These are phyloP conservation scores for Bemisia tabaci DNA, from an alignment of 1,140 invertebrate genomes.

Conservation along the genomic window DNA sequence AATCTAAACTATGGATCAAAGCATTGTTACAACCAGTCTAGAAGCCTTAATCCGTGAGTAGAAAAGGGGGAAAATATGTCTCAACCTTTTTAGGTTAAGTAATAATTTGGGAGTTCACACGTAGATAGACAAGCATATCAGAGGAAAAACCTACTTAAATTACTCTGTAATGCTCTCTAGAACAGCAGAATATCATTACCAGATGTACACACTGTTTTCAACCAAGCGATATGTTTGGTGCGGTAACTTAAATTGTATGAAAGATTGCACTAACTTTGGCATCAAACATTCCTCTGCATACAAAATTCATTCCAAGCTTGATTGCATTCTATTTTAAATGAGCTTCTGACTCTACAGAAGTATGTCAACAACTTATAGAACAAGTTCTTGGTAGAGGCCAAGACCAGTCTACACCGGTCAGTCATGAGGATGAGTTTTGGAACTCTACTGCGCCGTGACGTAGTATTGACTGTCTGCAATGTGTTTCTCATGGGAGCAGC, in stretches of 20 bases:
- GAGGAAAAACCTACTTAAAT: not conserved
- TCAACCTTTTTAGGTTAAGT: not conserved
- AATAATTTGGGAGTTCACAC: not conserved
- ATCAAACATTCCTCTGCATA: no score
- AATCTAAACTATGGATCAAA: not conserved
- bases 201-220: no score
- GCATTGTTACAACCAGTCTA: constrained; percentile 20
- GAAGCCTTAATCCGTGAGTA: constrained; percentile 23
- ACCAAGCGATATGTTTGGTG: not conserved
- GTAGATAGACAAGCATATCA: not conserved
- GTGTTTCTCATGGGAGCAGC: no score
- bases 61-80: no score
- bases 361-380: not conserved
- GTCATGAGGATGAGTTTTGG: no score
- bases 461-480: no score
- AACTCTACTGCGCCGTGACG: no score
- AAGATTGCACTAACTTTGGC: not conserved
- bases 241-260: not conserved
- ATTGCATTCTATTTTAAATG: not conserved
- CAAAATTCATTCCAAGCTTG: no score
- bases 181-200: not conserved
- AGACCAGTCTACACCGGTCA: no score
- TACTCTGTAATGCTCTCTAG: not conserved
- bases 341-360: not conserved
- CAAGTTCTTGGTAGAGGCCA: not conserved